phyloP scores from a whole-genome alignment of 2,888 invertebrate species.

The Dolomedes plantarius region DNA sequence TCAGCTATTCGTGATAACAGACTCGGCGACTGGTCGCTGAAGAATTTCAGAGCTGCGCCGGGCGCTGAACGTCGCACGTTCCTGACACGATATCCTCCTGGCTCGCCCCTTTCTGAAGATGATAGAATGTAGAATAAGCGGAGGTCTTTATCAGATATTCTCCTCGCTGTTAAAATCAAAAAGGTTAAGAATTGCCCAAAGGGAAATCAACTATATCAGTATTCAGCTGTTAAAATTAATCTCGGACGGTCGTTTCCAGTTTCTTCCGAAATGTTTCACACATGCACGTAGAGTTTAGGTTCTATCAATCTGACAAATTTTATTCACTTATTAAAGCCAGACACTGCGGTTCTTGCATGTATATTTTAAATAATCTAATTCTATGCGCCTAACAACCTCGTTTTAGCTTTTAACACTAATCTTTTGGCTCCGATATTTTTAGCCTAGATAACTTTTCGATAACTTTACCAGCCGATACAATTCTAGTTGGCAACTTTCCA shows the following conservation, averaged over 20 bases:
- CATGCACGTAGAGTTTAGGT: neutral
- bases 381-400: neutral
- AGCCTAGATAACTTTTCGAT: neutral
- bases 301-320: conserved; percentile 15
- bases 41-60: conserved; percentile 57
- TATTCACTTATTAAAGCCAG: conserved; percentile 32
- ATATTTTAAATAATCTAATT: conserved; percentile 28
- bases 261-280: neutral
- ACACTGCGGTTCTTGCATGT: conserved; percentile 46
- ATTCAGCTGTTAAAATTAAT: too few relatives aligned
- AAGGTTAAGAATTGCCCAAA: too few relatives aligned
- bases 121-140: neutral
- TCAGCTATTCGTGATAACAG: conserved; percentile 53
- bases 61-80: conserved; percentile 47
- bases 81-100: conserved; percentile 4
- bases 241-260: neutral
- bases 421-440: neutral
- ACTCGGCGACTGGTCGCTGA: conserved; percentile 28
- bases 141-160: neutral
- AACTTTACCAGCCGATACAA: neutral
- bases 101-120: neutral
- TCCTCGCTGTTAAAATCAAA: too few relatives aligned
- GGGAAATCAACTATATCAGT: too few relatives aligned
- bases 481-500: neutral
- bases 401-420: conserved; percentile 30